phyloP scores from a whole-genome alignment of 2,113 vertebrate species.

The Clarias gariepinus region DNA sequence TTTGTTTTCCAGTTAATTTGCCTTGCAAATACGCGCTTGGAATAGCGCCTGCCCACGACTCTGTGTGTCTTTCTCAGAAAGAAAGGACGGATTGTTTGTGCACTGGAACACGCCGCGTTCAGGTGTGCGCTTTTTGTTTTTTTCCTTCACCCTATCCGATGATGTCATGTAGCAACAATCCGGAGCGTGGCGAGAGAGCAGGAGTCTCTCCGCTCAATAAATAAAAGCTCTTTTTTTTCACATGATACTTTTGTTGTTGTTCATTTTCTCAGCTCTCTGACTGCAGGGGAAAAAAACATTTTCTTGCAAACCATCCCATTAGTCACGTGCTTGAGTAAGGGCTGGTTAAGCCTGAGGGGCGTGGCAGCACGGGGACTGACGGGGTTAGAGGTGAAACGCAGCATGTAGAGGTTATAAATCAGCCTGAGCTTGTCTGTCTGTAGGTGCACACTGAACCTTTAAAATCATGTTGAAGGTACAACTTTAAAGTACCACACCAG shows the following conservation, averaged over 20 bases:
- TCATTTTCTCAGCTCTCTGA: neutral
- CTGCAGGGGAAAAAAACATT: neutral
- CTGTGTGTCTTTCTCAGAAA: conserved; percentile 30
- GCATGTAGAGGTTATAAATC: neutral
- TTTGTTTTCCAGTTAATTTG: neutral
- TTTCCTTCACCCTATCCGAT: conserved; percentile 28
- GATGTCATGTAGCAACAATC: conserved; percentile 47
- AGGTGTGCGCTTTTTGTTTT: conserved; percentile 33
- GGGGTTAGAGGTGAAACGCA: neutral
- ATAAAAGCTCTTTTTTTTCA: conserved; percentile 33
- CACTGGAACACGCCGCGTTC: conserved; percentile 46
- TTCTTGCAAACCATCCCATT: neutral
- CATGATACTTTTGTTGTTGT: neutral
- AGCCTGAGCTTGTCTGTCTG: neutral
- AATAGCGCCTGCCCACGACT: neutral
- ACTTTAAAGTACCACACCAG: neutral
- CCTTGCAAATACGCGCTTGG: conserved; percentile 25
- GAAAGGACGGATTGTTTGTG: conserved; percentile 48
- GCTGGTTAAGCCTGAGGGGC: neutral
- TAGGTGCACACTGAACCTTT: neutral
- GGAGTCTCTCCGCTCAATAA: conserved; percentile 5
- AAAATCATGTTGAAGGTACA: too few relatives aligned
- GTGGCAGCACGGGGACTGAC: neutral
- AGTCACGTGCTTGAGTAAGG: neutral
- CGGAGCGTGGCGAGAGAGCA: conserved; percentile 10